Base-by-base conservation (phyloP, 1,140 invertebrate genomes). In the Neotoxoptera formosana region DNA sequence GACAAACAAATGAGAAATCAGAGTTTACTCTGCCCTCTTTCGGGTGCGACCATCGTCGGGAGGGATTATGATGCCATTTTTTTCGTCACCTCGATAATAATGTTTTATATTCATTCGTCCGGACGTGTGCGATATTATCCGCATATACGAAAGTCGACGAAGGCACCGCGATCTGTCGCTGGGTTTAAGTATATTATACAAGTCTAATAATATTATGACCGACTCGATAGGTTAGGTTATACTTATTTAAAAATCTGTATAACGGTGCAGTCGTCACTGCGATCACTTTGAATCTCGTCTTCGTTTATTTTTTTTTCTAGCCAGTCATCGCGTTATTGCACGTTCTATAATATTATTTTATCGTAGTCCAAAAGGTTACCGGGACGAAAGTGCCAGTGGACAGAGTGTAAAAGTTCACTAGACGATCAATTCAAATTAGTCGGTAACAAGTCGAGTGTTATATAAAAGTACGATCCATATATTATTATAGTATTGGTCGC, bases 361-460 rank as follows among this genome's bases (percentile, higher is more conserved):
- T 89, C 51, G 9, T 56, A 67, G 60, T 14, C 88, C 48, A 34
- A 89, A 89, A 89, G 88, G 88, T 89, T 56, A 89, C 88, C 88
- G 34, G 88, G 88, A 89, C 88, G 56, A 89, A 89, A 89, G 88
- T 89, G 34, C 88, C 88, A 89, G 56, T 36, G 48, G 20, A 11
- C 30, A 25, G 36, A 41, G 88, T 56, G 51, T 89, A 36, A 89
- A 89, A 56, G 48, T 89, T 89, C 41, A 89, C n/a, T 56, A 25
- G 88, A 56, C 88, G 34, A 34, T 56, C 48, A 53, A 89, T 56
- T 21, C 11, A 76, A 76, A 76, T 34, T 30, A n/a, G n/a, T 76
- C 60, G 17, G 25, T n/a, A 67, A n/a, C 56, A 30, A 23, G 11
- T 30, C 9, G 14, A 17, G 6, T 17, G 30, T 6, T n/a, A n/a